Percentiles rank a stretch among this genome's conserved stretches.
phyloP scores from a whole-genome alignment of 2,113 vertebrate species.

The Balaeniceps rex region DNA sequence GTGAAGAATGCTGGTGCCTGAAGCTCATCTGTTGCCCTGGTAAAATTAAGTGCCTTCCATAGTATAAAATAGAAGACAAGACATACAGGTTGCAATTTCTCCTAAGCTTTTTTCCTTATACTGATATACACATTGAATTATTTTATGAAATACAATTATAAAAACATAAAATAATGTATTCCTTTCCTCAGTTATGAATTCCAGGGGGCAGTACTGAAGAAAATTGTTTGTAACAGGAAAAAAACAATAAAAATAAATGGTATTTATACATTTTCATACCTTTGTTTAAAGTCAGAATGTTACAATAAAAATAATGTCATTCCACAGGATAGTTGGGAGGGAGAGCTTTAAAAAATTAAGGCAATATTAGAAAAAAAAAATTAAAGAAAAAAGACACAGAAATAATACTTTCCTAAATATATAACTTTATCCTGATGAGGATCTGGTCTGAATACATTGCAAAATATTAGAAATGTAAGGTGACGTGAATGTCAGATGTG shows the following conservation, averaged over 20 bases:
- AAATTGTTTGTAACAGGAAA: not conserved
- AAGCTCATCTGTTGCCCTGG: conserved; percentile 78
- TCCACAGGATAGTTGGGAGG: not conserved
- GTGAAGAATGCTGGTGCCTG: conserved; percentile 76
- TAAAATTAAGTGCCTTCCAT: conserved; percentile 74
- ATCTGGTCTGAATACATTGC: not conserved
- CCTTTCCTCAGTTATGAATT: not conserved
- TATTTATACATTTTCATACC: not conserved
- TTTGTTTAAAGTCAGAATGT: not conserved
- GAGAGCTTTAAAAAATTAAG: not conserved
- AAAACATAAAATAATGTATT: not conserved
- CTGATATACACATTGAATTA: not conserved
- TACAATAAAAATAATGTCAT: not conserved
- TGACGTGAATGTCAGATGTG: not conserved
- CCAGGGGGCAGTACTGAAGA: not conserved
- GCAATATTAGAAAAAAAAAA: not conserved
- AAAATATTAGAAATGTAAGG: not conserved
- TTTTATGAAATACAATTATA: not conserved
- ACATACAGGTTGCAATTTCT: conserved; percentile 56
- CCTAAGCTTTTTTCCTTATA: not conserved
- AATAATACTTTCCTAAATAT: not conserved
- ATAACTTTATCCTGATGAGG: not conserved
- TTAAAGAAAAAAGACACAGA: not conserved
- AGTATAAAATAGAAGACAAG: conserved; percentile 71
- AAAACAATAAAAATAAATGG: not conserved